Evolutionary conservation across 1,140 invertebrate species (phyloP), one percentile per base, ranked within the genome.

Genomic region (Brachionus sp.): DNA sequence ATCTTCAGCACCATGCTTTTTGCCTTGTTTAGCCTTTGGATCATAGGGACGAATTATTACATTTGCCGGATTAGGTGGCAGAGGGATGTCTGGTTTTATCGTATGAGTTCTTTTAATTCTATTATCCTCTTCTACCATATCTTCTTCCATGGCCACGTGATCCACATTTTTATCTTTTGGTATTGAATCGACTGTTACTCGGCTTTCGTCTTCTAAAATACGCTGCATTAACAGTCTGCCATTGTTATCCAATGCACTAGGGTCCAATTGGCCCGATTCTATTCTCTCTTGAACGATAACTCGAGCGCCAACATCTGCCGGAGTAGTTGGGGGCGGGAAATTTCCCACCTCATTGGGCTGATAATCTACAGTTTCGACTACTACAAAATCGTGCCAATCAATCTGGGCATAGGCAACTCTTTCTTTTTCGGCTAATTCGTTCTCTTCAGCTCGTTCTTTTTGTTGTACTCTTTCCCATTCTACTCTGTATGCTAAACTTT

Each of bases 361-460:
- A 89, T 98, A 99, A 88, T 99, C 98, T 0, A 99, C 97, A 0
- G 97, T 99, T 89, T 99, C 97, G 0, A 99, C 98, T 0, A 99
- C 96, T 1, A 99, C 97, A 90, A 99, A 99, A 90, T 99, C 97
- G 87, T 99, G 98, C 98, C 98, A 99, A 88, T 99, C 98, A 85
- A 99, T 98, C 86, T 96, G 95, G 3, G 95, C 95, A 88, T 98
- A 98, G 0, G 96, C 95, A 39, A 92, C 90, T 89, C 96, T 91
- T 89, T 99, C 98, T 46, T 94, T 92, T 88, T 99, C 97, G 16
- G 95, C 91, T 86, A 95, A 94, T 86, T 97, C 95, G 88, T 98
- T 95, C 88, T 98, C 95, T 84, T 94, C 93, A 1, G 94, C 92
- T 77, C 93, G 93, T 86, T 97, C 94, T 13, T 93, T 92, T 86